phyloP scores from a whole-genome alignment of 37 sponge, comb jelly and placozoan genomes.

The Hormiphora californensis region DNA sequence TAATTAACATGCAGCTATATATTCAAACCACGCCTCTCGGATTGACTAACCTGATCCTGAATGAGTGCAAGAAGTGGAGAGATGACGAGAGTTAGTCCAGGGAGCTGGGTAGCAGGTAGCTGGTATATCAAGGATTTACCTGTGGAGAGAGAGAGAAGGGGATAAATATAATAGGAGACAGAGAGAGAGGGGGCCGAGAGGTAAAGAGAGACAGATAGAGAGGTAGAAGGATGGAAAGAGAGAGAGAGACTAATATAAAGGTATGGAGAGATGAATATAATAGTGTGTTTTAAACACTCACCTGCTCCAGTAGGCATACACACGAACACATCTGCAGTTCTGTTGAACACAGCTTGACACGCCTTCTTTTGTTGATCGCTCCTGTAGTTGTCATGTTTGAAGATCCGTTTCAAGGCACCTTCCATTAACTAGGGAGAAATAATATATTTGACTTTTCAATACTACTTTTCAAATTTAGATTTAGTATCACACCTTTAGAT shows the following conservation, averaged over 20 bases:
- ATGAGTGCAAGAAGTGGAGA: constrained; percentile 96
- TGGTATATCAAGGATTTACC: constrained; percentile 97
- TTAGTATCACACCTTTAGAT: too few relatives aligned
- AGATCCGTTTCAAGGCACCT: neutral
- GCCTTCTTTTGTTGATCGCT: neutral
- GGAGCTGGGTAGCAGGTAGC: constrained; percentile 74
- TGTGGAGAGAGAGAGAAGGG: neutral
- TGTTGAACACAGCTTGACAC: neutral
- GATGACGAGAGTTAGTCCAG: constrained; percentile 84
- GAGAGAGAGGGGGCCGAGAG: neutral
- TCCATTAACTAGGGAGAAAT: too few relatives aligned
- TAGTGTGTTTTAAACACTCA: neutral
- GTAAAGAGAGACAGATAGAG: neutral
- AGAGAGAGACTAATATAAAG: neutral
- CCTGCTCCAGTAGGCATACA: constrained; percentile 98
- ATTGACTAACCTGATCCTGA: constrained; percentile 70
- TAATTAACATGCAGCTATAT: too few relatives aligned
- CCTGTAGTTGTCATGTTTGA: neutral
- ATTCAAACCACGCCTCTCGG: too few relatives aligned
- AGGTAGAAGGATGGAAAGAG: too few relatives aligned
- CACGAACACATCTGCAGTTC: constrained; percentile 74
- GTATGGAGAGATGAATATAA: neutral
- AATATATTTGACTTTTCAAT: too few relatives aligned
- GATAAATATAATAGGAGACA: neutral
- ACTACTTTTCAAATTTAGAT: too few relatives aligned